Percentiles rank a stretch among this genome's conserved stretches.
These are phyloP conservation scores for Cyphomyrus plagiostoma DNA, from an alignment of 2,113 vertebrate species.

Conservation along the genomic window DNA sequence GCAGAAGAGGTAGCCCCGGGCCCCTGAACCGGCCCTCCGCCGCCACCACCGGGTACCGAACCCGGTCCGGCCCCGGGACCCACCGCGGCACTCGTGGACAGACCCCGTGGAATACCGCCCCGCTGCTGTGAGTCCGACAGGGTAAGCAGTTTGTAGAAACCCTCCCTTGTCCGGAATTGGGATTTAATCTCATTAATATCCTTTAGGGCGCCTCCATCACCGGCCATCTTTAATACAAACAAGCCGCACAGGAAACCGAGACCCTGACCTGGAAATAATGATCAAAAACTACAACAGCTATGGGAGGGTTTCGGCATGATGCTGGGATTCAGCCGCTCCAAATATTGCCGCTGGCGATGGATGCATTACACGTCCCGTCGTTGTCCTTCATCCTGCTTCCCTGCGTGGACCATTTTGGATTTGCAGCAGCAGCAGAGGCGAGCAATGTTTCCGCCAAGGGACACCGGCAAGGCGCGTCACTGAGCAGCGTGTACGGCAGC, in stretches of 20 bases:
- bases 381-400: background rate
- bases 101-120: conserved; percentile 67
- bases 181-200: conserved; percentile 86
- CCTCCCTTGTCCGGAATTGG: conserved; percentile 84
- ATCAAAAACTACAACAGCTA: conserved; percentile 37
- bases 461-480: background rate
- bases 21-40: conserved; percentile 62
- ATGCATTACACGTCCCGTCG: background rate
- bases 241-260: conserved; percentile 61
- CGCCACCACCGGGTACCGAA: conserved; percentile 55
- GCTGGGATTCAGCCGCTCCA: background rate
- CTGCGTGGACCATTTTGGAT: background rate
- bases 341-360: background rate
- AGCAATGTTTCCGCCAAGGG: background rate
- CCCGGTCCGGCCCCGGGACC: conserved; percentile 56
- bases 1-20: conserved; percentile 57
- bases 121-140: conserved; percentile 72
- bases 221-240: conserved; percentile 70
- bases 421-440: background rate
- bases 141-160: conserved; percentile 83
- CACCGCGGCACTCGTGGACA: conserved; percentile 58
- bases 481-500: background rate
- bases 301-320: conserved; percentile 22
- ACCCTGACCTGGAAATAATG: conserved; percentile 63
- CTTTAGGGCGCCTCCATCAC: conserved; percentile 72